These are phyloP conservation scores for Nyctereutes procyonoides DNA, from an alignment of 2,113 vertebrate genomes.

Conservation along the genomic window DNA sequence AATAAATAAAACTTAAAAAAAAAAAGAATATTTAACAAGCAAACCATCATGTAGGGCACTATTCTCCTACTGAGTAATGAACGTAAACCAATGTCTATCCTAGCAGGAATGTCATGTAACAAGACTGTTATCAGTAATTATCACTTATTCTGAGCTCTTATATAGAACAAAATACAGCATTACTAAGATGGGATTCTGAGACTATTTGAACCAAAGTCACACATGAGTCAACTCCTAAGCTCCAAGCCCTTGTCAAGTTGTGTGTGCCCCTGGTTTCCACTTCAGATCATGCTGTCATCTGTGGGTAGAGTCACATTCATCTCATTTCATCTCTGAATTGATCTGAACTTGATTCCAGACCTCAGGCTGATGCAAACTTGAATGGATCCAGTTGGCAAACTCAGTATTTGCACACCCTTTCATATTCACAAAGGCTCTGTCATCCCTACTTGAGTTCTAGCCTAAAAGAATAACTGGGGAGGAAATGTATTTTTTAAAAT, in stretches of 20 bases:
- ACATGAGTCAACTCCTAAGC: not conserved
- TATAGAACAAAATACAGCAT: not conserved
- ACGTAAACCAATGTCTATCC: not conserved
- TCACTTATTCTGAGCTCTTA: not conserved
- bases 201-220: not conserved
- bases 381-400: not conserved
- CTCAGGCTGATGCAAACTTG: not conserved
- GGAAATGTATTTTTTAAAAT: slow-evolving; percentile 15
- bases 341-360: not conserved
- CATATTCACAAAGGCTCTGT: slow-evolving; percentile 41
- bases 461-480: not conserved
- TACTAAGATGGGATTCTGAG: not conserved
- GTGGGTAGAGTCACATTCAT: not conserved
- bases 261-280: not conserved
- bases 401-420: not conserved
- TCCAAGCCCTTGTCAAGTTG: not conserved
- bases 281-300: not conserved
- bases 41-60: not conserved
- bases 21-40: not conserved
- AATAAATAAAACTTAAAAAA: too few species aligned
- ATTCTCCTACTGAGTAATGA: not conserved
- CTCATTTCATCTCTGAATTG: not conserved
- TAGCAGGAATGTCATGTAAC: not conserved
- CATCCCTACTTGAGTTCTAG: slow-evolving; percentile 17
- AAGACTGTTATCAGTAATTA: not conserved